Evolutionary conservation across 1,140 invertebrate genomes (phyloP).

Genomic region (Tetramorium simillimum): DNA sequence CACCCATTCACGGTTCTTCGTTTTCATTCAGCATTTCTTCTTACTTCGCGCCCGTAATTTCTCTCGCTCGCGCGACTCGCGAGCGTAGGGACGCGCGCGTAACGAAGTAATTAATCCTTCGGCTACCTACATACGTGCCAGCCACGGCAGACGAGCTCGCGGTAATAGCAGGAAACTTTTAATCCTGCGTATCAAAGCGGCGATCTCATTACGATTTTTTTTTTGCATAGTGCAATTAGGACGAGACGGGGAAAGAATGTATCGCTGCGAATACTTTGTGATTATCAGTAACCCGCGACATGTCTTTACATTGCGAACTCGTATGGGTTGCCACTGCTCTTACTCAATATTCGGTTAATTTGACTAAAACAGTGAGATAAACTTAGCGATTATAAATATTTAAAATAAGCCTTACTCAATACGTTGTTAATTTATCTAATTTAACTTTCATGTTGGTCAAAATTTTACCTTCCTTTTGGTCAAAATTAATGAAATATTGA

Average conservation of each 20-base stretch:
- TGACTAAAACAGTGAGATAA: too few relatives aligned
- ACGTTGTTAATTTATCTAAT: too few relatives aligned
- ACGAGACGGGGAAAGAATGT: neutral
- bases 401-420: too few relatives aligned
- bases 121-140: neutral
- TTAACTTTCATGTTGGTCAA: too few relatives aligned
- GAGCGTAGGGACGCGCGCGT: neutral
- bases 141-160: neutral
- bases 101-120: conserved; percentile 63
- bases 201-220: neutral
- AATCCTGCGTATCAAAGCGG: too few relatives aligned
- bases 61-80: neutral
- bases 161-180: conserved; percentile 2
- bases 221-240: neutral
- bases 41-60: neutral
- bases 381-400: too few relatives aligned
- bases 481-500: too few relatives aligned
- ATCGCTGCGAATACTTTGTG: neutral
- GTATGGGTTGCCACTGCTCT: too few relatives aligned
- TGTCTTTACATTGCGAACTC: neutral
- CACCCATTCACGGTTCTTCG: conserved; percentile 58
- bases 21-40: conserved; percentile 65
- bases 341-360: too few relatives aligned
- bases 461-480: too few relatives aligned
- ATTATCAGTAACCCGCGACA: neutral